Conservation (phyloP, 2,888 invertebrate genomes). For the Plusia festucae region DNA sequence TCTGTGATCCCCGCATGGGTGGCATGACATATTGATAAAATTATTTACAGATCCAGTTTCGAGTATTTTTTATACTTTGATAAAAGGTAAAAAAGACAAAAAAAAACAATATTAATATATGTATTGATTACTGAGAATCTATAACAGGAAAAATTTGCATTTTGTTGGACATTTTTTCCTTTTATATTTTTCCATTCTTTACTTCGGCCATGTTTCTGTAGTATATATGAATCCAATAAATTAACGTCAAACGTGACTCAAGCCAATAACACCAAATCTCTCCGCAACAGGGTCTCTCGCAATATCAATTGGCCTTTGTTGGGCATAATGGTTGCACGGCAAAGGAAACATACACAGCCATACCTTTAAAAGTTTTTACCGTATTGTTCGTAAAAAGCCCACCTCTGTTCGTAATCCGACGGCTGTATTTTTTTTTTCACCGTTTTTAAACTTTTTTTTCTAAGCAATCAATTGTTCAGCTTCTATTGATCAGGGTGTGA, state of each 20-base stretch:
- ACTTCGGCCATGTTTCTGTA: neutral
- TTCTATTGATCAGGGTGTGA: slow-evolving; percentile 31
- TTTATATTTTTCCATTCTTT: neutral
- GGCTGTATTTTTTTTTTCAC: slow-evolving; percentile 8
- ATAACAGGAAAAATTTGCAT: neutral
- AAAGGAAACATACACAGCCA: slow-evolving; percentile 8
- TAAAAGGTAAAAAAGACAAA: neutral
- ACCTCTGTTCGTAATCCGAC: neutral
- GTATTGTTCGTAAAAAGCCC: neutral
- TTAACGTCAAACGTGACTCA: slow-evolving; percentile 26
- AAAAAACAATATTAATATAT: neutral
- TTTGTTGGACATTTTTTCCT: too few species aligned
- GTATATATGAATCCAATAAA: slow-evolving; percentile 11
- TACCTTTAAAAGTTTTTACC: neutral
- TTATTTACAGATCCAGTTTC: too few species aligned
- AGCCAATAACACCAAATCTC: slow-evolving; percentile 22
- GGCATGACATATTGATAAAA: too few species aligned
- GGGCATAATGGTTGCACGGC: slow-evolving; percentile 7
- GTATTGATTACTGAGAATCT: neutral
- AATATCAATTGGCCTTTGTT: slow-evolving; percentile 28
- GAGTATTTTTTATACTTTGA: too few species aligned
- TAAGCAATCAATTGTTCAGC: neutral
- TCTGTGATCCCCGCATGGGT: too few species aligned
- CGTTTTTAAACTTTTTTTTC: neutral
- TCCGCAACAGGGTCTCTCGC: slow-evolving; percentile 18